Conservation (phyloP, 2,797 vertebrate species). For the Chelon auratus region DNA sequence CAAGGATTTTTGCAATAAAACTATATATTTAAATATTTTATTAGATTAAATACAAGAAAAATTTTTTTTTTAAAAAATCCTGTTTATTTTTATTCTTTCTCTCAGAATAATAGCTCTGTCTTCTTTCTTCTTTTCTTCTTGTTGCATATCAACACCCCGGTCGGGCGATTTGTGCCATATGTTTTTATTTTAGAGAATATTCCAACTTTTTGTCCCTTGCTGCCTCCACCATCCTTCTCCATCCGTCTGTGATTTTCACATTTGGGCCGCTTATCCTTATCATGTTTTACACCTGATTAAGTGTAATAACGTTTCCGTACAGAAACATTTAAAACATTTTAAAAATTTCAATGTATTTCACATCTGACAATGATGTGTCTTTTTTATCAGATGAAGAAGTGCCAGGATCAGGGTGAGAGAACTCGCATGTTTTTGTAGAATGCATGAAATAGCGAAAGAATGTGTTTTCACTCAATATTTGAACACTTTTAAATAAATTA, state of each 20-base stretch:
- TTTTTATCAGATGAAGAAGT: slow-evolving; percentile 77
- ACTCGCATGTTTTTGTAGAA: neutral
- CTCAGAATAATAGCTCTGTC: no score
- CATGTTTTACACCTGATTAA: no score
- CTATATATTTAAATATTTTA: no score
- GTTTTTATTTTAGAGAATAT: neutral
- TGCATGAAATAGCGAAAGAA: no score
- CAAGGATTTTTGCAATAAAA: no score
- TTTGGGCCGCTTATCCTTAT: neutral
- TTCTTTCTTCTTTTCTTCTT: no score
- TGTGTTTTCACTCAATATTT: neutral
- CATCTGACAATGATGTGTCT: neutral
- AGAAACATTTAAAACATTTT: neutral
- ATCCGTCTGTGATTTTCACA: no score
- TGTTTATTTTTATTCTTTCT: neutral
- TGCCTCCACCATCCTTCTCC: neutral
- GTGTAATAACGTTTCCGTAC: no score
- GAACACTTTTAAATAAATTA: neutral
- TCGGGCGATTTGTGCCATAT: neutral
- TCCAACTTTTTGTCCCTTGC: neutral
- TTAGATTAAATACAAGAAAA: no score
- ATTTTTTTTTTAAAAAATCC: no score
- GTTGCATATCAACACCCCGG: neutral
- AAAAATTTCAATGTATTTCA: neutral
- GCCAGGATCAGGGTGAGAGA: slow-evolving; percentile 72